phyloP scores from a whole-genome alignment of 2,888 invertebrate genomes.

The Hyalella azteca region DNA sequence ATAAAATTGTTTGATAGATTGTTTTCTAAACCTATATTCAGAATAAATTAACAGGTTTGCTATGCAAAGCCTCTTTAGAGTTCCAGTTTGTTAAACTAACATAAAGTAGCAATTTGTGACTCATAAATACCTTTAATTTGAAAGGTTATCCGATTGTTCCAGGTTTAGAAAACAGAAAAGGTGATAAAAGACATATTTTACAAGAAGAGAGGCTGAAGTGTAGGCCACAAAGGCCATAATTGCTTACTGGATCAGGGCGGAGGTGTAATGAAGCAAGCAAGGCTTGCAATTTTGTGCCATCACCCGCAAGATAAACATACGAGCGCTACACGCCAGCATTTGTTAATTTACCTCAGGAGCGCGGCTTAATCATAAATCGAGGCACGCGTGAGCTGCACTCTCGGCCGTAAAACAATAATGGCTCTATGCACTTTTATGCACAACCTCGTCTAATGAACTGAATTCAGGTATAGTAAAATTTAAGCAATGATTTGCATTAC shows the following conservation, averaged over 20 bases:
- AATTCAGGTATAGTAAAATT: not conserved
- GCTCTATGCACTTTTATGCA: not conserved
- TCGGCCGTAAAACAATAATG: not conserved
- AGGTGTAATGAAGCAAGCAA: not conserved
- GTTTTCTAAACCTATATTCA: too few relatives aligned
- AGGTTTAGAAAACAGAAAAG: too few relatives aligned
- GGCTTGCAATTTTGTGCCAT: constrained; percentile 6
- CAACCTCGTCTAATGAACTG: not conserved
- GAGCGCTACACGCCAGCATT: not conserved
- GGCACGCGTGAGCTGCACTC: not conserved
- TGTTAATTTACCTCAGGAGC: constrained; percentile 13
- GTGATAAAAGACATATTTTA: too few relatives aligned
- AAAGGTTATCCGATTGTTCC: too few relatives aligned
- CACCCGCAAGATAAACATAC: constrained; percentile 24
- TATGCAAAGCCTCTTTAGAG: too few relatives aligned
- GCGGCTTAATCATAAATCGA: not conserved
- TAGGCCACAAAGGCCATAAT: too few relatives aligned
- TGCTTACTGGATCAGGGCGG: constrained; percentile 21
- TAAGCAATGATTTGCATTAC: not conserved
- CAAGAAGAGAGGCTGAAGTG: too few relatives aligned
- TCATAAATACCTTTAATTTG: too few relatives aligned
- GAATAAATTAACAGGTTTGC: too few relatives aligned
- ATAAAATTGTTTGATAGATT: too few relatives aligned
- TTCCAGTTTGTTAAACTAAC: too few relatives aligned
- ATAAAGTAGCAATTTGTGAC: too few relatives aligned